Evolutionary conservation across 2,888 invertebrate species (phyloP).

Genomic region (Eristalis arbustorum): DNA sequence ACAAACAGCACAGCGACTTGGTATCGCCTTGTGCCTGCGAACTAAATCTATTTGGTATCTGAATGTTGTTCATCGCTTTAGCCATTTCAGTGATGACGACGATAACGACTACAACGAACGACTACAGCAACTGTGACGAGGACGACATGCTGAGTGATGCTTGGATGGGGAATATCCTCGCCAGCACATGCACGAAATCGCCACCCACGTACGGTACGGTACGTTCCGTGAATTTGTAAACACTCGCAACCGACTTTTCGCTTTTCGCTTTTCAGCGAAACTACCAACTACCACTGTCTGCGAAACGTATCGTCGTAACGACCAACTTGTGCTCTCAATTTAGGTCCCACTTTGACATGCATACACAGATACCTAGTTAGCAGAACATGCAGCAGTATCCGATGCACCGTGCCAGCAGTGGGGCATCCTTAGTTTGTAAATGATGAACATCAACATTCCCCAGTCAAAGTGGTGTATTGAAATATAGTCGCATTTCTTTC

Average conservation of each 20-base stretch:
- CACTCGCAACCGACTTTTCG: slow-evolving; percentile 34
- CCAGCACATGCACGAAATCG: slow-evolving; percentile 50
- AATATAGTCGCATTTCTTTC: slow-evolving; percentile 53
- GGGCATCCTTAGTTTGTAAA: slow-evolving; percentile 2
- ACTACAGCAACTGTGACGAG: slow-evolving; percentile 2
- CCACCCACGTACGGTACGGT: slow-evolving; percentile 9
- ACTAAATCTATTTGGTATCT: slow-evolving; percentile 69
- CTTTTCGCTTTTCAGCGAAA: slow-evolving; percentile 46
- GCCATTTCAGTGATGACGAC: slow-evolving; percentile 29
- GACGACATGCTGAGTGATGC: slow-evolving; percentile 60
- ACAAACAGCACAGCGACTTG: slow-evolving; percentile 26
- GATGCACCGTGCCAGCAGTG: not conserved
- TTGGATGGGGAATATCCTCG: slow-evolving; percentile 44
- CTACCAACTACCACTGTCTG: not conserved
- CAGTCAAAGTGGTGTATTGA: slow-evolving; percentile 55
- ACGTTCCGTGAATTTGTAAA: slow-evolving; percentile 67
- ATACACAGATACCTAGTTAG: not conserved
- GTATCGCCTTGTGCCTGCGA: slow-evolving; percentile 43
- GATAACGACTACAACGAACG: not conserved
- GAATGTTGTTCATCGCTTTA: slow-evolving; percentile 61
- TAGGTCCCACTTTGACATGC: not conserved
- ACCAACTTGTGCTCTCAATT: not conserved
- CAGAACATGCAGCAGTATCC: not conserved
- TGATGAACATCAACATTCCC: slow-evolving; percentile 18
- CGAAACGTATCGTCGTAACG: not conserved